These are phyloP conservation scores for Sphaeramia orbicularis DNA, from an alignment of 2,797 vertebrate species.

Conservation along the genomic window DNA sequence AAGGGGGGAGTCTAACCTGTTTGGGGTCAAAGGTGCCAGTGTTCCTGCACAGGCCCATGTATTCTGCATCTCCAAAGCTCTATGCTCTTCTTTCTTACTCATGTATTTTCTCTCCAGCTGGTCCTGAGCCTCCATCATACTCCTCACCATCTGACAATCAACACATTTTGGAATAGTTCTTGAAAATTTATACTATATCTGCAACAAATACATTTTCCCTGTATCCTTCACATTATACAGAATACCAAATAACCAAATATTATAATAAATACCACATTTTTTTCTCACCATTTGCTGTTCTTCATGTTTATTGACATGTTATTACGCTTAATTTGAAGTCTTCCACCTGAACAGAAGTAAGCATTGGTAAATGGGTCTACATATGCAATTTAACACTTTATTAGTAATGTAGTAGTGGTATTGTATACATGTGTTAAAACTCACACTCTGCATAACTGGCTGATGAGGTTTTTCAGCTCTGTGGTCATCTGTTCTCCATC, in stretches of 20 bases:
- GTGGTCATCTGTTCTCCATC: conserved; percentile 89
- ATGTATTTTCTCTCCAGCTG: conserved; percentile 90
- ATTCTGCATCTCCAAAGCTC: conserved; percentile 87
- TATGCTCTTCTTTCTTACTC: conserved; percentile 87
- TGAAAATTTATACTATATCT: too few relatives aligned
- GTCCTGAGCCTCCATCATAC: conserved; percentile 88
- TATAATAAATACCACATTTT: too few relatives aligned
- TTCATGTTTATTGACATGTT: conserved; percentile 73
- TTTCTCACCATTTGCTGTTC: conserved; percentile 87
- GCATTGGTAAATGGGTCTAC: conserved; percentile 12
- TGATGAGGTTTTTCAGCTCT: conserved; percentile 87
- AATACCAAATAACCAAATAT: too few relatives aligned
- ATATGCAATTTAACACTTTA: too few relatives aligned
- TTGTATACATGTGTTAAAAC: conserved; percentile 2
- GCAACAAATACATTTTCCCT: too few relatives aligned
- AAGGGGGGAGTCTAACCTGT: conserved; percentile 69
- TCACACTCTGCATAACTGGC: conserved; percentile 86
- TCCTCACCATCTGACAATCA: conserved; percentile 84
- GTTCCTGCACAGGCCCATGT: conserved; percentile 79
- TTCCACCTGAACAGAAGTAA: conserved; percentile 85
- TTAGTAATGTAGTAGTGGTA: too few relatives aligned
- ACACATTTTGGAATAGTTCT: too few relatives aligned
- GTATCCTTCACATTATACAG: too few relatives aligned
- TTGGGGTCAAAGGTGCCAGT: conserved; percentile 87
- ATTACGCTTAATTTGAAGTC: conserved; percentile 85